Percentiles rank a stretch among this genome's conserved stretches.
Evolutionary conservation across 2,797 vertebrate species (phyloP).

Genomic region (Alca torda): DNA sequence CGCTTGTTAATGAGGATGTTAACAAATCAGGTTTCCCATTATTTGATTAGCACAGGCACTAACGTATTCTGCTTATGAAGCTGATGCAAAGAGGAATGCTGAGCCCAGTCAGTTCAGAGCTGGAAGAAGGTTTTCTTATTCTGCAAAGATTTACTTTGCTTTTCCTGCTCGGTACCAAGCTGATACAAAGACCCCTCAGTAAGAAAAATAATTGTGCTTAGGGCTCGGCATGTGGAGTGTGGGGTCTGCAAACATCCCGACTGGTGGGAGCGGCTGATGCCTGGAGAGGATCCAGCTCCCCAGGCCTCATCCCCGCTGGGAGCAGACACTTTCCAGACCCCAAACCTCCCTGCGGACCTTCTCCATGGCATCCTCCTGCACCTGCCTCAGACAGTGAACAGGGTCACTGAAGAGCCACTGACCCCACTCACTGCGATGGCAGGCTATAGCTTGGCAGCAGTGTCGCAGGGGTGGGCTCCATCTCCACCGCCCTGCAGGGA

Average conservation of each 20-base stretch:
- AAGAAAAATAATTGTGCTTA: background rate
- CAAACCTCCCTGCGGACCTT: background rate
- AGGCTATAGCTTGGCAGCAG: background rate
- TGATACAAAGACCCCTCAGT: background rate
- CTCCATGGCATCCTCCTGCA: background rate
- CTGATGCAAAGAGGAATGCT: background rate
- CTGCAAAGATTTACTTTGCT: background rate
- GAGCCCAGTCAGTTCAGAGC: background rate
- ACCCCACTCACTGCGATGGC: rapidly evolving
- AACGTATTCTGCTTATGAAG: background rate
- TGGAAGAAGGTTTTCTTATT: background rate
- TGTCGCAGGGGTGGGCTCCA: background rate
- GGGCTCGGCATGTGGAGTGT: background rate
- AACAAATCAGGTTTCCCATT: background rate
- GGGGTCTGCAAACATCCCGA: background rate
- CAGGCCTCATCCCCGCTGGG: background rate
- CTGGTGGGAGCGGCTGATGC: background rate
- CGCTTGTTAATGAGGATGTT: background rate
- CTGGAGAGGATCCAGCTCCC: background rate
- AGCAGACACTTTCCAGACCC: background rate
- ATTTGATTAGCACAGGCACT: background rate
- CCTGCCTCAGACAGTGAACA: background rate
- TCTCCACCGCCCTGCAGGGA: background rate
- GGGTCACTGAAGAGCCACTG: background rate
- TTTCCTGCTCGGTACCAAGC: background rate